Evolutionary conservation across 1,140 invertebrate species (phyloP).

Genomic region (Polyergus mexicanus): DNA sequence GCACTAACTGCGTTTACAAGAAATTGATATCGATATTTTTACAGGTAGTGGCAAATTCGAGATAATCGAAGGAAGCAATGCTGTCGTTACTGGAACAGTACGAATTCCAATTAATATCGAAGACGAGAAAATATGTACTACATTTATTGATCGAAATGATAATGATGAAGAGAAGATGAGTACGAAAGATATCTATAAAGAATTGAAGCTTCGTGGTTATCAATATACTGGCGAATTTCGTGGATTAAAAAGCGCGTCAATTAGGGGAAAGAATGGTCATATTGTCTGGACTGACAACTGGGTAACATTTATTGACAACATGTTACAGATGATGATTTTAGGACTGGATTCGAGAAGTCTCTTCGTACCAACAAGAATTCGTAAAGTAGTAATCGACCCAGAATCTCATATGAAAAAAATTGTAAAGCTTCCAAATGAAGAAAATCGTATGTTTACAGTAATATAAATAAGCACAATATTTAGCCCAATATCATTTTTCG

Average conservation of each 20-base stretch:
- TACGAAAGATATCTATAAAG: no score
- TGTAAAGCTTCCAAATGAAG: conserved; percentile 74
- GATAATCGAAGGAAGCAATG: conserved; percentile 91
- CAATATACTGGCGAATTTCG: no score
- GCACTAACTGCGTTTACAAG: neutral
- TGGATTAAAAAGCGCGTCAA: no score
- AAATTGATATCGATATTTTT: neutral
- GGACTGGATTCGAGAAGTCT: conserved; percentile 91
- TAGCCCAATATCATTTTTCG: neutral
- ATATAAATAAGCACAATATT: no score
- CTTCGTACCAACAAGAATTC: conserved; percentile 94
- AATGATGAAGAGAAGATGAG: conserved; percentile 79
- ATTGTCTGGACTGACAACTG: no score
- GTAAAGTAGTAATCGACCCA: conserved; percentile 93
- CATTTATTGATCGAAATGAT: conserved; percentile 21
- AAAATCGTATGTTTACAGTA: conserved; percentile 71
- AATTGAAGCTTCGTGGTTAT: no score
- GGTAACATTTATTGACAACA: no score
- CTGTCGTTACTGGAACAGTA: conserved; percentile 93
- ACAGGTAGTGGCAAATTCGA: conserved; percentile 81
- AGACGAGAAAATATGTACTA: conserved; percentile 77
- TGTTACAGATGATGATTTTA: conserved; percentile 87
- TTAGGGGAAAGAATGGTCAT: no score
- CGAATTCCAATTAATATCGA: conserved; percentile 84
- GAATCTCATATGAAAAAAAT: conserved; percentile 88